Base-by-base conservation (phyloP, 2,113 vertebrate genomes). In the Ptilonorhynchus violaceus region DNA sequence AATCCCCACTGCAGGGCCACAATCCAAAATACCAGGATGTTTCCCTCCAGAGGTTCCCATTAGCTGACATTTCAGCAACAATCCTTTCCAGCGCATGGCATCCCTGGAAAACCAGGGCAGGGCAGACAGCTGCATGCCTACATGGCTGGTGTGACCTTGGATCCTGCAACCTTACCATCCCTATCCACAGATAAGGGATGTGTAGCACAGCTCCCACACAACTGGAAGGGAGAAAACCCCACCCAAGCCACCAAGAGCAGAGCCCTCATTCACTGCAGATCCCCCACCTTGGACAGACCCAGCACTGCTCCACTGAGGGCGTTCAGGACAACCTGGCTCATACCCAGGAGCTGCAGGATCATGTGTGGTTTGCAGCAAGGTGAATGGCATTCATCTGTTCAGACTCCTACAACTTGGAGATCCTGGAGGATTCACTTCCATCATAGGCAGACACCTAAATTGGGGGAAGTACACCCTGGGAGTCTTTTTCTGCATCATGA, bases 151-250 rank as follows among this genome's bases (percentile, higher is more conserved):
- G 7, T 33, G 37, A 50, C 39, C 22, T 11, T 3, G 16, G 24
- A 11, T 50, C 39, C 49, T 35, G 59, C 2, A 3, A 19, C 8
- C 25, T 8, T 59, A 55, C 23, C 42, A 28, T 5, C 6, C 49
- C 28, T 5, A 1, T 4, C 33, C 55, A 58, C 0, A 4, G 27
- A 30, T 0, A 2, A 62, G 28, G 66, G 28, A 58, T 15, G 37
- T 44, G 53, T 39, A 77, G 73, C 30, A 73, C 30, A 77, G 73
- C 30, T 77, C 30, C 35, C 30, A n/a, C 23, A 28, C 0, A 0
- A 15, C 30, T 41, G 50, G 39, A 79, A 62, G 13, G 52, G 33
- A 75, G 11, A 67, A 85, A 58, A 22, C 1, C 28, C n/a, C 8
- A 63, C 11, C 35, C 53, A 63, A 44, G 28, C 6, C 31, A 79